Base-by-base conservation (phyloP, 2,113 vertebrate genomes). In the Myiozetetes cayanensis region DNA sequence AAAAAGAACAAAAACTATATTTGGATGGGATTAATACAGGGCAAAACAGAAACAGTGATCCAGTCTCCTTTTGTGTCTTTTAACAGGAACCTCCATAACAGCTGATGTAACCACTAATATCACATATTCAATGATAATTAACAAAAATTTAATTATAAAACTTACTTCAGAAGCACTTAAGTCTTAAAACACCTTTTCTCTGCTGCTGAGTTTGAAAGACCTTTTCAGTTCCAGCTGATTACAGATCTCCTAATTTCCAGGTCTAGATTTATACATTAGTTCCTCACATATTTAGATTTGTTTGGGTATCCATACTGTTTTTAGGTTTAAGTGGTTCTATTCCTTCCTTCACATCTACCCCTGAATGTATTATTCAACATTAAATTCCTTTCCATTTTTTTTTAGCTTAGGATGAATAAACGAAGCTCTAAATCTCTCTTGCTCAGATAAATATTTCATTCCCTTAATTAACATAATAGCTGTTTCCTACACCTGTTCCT, bases 31-130 rank as follows among this genome's bases (percentile, higher is more conserved):
- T 41, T 70, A 61, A 31, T 20, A 50, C 10, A 50, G 10, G 16
- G 5, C 10, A 55, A 89, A 82, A 35, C 23, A 39, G 41, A 75
- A 59, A 65, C 3, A 39, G 6, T 8, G 1, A 44, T 43, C 6
- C 39, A 66, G 12, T 16, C 35, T 19, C 11, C 17, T 66, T 73
- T 73, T 78, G 10, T 46, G 46, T 50, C 44, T 66, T 66, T 78
- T 30, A 50, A 70, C 4, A 12, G 6, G n/a, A 52, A 62, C 14
- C 6, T 47, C 37, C 41, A 52, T 11, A 92, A 58, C 5, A 72
- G 30, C 4, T 0, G 0, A 25, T 50, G 9, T 72, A 52, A n/a
- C 6, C 14, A 30, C 23, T 53, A n/a, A n/a, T n/a, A 61, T 50
- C 50, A 30, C 7, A 66, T 61, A 27, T 50, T 76, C 9, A 31